A percentile compares a stretch with the other conserved stretches of the same genome.
Conservation (phyloP, 2,113 vertebrate species). For the Zeus faber region DNA sequence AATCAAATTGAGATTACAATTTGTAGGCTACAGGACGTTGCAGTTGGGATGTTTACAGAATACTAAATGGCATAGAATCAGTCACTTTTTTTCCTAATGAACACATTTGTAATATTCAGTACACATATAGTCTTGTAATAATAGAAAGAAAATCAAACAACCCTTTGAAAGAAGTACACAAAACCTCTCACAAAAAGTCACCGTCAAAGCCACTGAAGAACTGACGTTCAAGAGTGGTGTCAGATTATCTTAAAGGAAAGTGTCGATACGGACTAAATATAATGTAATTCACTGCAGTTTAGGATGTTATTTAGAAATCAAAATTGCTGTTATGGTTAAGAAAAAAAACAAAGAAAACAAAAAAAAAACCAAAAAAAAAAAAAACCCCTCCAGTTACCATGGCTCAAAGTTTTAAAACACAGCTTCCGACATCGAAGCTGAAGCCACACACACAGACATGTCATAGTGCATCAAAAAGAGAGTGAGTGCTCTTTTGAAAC, state of each 20-base stretch:
- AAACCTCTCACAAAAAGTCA: conserved; percentile 50
- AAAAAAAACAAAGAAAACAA: no score
- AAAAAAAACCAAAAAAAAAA: background rate
- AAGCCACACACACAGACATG: conserved; percentile 53
- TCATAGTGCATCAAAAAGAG: conserved; percentile 58
- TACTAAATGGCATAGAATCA: conserved; percentile 46
- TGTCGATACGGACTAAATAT: conserved; percentile 35
- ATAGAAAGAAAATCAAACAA: conserved; percentile 41
- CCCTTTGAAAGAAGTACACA: conserved; percentile 44
- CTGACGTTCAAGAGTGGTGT: conserved; percentile 34
- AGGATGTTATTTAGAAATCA: conserved; percentile 37
- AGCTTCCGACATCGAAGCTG: conserved; percentile 39
- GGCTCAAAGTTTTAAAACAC: conserved; percentile 41
- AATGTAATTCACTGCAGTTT: conserved; percentile 46
- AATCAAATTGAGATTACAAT: conserved; percentile 26
- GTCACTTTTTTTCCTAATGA: conserved; percentile 31
- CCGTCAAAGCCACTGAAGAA: conserved; percentile 40
- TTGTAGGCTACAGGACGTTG: conserved; percentile 16
- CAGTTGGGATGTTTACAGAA: conserved; percentile 38
- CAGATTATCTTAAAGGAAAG: conserved; percentile 32
- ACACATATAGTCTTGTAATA: conserved; percentile 49
- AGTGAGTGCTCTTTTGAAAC: conserved; percentile 36
- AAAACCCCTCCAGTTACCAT: conserved; percentile 37
- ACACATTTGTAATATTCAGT: conserved; percentile 46
- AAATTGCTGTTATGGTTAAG: conserved; percentile 35